phyloP scores from a whole-genome alignment of 2,888 invertebrate species.

The Scrobipalpa atriplicella region DNA sequence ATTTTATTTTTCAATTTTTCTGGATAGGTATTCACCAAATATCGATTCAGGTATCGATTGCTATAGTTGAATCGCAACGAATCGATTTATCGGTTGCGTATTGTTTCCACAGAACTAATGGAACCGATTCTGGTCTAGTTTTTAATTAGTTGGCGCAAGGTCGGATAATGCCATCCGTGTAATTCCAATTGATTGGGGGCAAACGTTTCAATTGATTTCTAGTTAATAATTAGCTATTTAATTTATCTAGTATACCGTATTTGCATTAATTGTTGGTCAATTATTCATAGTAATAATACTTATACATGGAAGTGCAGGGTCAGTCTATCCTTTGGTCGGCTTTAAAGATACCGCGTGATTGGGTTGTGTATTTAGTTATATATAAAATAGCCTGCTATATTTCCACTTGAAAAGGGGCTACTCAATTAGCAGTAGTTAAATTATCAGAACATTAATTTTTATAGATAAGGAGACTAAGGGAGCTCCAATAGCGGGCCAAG shows the following conservation, averaged over 20 bases:
- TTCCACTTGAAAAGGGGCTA: too few relatives aligned
- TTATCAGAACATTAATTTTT: too few relatives aligned
- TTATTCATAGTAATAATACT: not conserved
- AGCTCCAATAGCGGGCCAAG: too few relatives aligned
- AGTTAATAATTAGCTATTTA: constrained; percentile 8
- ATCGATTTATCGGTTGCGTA: constrained; percentile 70
- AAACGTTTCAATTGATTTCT: constrained; percentile 20
- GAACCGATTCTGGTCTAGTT: constrained; percentile 67
- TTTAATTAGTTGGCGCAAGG: constrained; percentile 51
- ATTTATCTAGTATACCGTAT: not conserved
- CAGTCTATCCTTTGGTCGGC: too few relatives aligned
- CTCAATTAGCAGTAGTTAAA: too few relatives aligned
- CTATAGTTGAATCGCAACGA: constrained; percentile 62
- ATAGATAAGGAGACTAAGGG: too few relatives aligned
- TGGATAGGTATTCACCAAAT: not conserved
- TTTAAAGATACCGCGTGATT: too few relatives aligned
- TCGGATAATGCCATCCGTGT: constrained; percentile 34
- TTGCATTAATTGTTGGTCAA: not conserved
- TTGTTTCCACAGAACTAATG: constrained; percentile 67
- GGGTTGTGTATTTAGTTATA: too few relatives aligned
- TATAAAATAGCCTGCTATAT: too few relatives aligned
- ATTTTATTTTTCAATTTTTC: too few relatives aligned
- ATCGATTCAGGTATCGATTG: constrained; percentile 50
- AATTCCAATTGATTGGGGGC: constrained; percentile 26
- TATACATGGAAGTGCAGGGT: too few relatives aligned